These are phyloP conservation scores for Pedetes capensis DNA, from an alignment of 2,113 vertebrate species.

Conservation along the genomic window DNA sequence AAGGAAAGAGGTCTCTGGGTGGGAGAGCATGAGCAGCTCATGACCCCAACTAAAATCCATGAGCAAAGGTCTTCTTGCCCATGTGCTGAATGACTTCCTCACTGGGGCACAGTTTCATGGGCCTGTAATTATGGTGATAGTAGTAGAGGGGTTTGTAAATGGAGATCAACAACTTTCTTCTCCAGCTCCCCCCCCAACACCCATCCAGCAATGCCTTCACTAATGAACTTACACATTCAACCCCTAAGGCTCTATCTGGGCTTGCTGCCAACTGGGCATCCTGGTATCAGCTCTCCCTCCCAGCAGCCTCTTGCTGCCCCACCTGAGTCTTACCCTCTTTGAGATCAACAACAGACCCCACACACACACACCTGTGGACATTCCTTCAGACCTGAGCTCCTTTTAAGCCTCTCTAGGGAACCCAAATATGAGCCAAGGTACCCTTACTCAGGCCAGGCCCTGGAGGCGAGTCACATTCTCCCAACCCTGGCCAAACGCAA, in stretches of 20 bases:
- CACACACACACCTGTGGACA: not conserved
- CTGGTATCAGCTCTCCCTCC: not conserved
- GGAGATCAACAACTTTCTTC: not conserved
- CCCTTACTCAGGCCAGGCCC: not conserved
- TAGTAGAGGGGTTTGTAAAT: rapidly evolving
- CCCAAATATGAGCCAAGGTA: not conserved
- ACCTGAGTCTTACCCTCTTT: too few species aligned
- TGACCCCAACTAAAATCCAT: too few species aligned
- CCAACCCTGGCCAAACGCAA: not conserved
- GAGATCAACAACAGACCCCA: not conserved
- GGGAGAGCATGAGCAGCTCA: not conserved
- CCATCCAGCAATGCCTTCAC: too few species aligned
- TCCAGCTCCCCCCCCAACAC: not conserved
- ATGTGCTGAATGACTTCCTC: not conserved
- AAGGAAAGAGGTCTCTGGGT: not conserved
- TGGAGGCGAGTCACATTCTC: not conserved
- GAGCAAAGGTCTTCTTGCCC: not conserved
- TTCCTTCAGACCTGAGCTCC: not conserved
- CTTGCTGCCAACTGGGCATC: not conserved
- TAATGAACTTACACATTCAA: not conserved
- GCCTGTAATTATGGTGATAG: not conserved
- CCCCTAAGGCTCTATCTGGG: not conserved
- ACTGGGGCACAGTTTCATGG: too few species aligned
- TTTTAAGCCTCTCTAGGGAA: not conserved
- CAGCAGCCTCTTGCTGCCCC: not conserved